Evolutionary conservation across 2,113 vertebrate species (phyloP).

Genomic region (Thamnophis sirtalis): DNA sequence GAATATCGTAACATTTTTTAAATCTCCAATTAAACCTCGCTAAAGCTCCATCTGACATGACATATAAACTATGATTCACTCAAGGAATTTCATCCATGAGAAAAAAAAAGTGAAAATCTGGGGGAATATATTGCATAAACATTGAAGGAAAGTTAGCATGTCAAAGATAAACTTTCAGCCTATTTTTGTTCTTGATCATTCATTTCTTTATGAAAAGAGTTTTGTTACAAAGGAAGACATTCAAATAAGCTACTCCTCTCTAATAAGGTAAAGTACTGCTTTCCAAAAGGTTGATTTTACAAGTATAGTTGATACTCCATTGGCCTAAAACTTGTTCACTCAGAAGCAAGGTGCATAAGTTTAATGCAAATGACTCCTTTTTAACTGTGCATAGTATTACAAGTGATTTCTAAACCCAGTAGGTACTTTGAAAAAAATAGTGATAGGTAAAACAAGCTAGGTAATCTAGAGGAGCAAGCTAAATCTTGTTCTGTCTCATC

Average conservation of each 20-base stretch:
- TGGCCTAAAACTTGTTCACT: neutral
- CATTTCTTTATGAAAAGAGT: neutral
- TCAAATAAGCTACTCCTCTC: neutral
- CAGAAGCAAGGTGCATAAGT: neutral
- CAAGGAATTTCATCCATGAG: neutral
- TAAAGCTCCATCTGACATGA: neutral
- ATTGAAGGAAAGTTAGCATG: neutral
- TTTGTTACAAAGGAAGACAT: neutral
- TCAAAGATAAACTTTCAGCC: neutral
- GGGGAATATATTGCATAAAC: neutral
- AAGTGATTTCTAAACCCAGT: neutral
- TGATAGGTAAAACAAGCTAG: conserved; percentile 16
- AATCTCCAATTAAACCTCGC: neutral
- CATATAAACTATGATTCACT: neutral
- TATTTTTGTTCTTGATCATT: neutral
- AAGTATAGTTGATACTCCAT: neutral
- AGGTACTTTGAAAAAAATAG: conserved; percentile 6
- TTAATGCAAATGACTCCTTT: neutral
- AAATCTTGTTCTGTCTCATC: conserved; percentile 41
- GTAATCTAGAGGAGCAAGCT: conserved; percentile 26
- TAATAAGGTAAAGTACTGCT: neutral
- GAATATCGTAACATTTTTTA: neutral
- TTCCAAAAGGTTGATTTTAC: neutral
- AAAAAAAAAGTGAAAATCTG: neutral
- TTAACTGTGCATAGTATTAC: neutral